Evolutionary conservation across 1,140 invertebrate species (phyloP), one percentile per base, ranked within the genome.

Genomic region (Paramacrobiotus metropolitanus): DNA sequence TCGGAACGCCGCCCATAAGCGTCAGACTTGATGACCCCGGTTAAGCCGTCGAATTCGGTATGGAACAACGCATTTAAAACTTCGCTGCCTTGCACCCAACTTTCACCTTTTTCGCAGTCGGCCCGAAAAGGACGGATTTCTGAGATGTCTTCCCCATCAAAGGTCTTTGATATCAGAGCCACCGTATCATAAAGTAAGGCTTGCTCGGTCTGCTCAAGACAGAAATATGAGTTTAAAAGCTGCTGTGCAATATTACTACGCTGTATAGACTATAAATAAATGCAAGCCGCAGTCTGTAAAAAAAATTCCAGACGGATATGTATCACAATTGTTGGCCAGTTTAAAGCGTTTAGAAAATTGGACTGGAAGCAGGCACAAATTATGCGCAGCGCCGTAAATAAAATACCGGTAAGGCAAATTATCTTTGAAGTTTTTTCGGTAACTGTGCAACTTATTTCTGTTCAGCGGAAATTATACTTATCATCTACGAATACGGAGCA

Each of bases 141-240:
- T 60, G 64, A 60, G 69, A 87, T 84, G 24, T 24, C 48, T 63
- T 93, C 75, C 66, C 90, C 86, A 68, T 90, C 83, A 20, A 95
- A 75, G 0, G 90, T 89, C 73, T 84, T 87, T 20, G 88, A 85
- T 69, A 95, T 93, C 60, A 95, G 75, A 71, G 85, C 81, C 29
- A 94, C 89, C 2, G 90, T 89, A 70, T 96, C 92, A 70, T 93
- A 94, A 79, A 93, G 87, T 45, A 96, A 74, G 1, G 89, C 90
- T 2, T 87, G 90, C 75, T 94, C 87, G 62, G 90, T 92, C 85
- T 93, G n/a, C n/a, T n/a, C n/a, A n/a, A n/a, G n/a, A 77, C 31
- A 77, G 75, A 64, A 65, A 67, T 68, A 24, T 18, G 44, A 31
- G 60, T 20, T 24, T 21, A 21, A 28, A 2, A 44, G 40, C 29